phyloP scores from a whole-genome alignment of 2,888 invertebrate species.

The Unio pictorum region DNA sequence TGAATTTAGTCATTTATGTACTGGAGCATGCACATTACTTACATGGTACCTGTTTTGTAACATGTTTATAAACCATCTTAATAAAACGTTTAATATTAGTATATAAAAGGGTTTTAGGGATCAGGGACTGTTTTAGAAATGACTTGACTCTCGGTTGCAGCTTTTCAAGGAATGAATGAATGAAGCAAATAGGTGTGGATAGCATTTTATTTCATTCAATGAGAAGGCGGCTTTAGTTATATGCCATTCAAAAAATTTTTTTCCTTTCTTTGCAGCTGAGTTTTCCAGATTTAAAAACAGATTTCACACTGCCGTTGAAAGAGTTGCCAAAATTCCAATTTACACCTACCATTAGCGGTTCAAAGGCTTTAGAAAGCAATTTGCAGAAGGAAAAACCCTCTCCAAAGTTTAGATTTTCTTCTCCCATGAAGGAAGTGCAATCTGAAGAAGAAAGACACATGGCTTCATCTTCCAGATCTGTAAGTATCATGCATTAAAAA shows the following conservation, averaged over 20 bases:
- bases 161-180: no score
- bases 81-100: no score
- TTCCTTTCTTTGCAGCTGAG: constrained; percentile 37
- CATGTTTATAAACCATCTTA: no score
- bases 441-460: constrained; percentile 21
- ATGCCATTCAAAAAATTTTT: neutral
- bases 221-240: neutral
- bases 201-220: no score
- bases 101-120: no score
- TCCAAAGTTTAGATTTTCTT: constrained; percentile 54
- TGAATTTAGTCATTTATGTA: no score
- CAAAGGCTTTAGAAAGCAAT: constrained; percentile 1
- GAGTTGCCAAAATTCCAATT: constrained; percentile 77
- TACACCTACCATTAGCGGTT: constrained; percentile 8
- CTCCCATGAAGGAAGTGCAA: constrained; percentile 48
- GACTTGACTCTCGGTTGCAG: no score
- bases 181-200: no score
- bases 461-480: constrained; percentile 13
- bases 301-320: constrained; percentile 75
- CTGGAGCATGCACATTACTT: no score
- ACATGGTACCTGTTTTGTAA: no score
- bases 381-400: constrained; percentile 4
- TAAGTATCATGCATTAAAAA: constrained; percentile 7
- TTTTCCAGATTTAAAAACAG: constrained; percentile 65
- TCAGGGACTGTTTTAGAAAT: no score